phyloP scores from a whole-genome alignment of 2,888 invertebrate species.

The Penaeus monodon region DNA sequence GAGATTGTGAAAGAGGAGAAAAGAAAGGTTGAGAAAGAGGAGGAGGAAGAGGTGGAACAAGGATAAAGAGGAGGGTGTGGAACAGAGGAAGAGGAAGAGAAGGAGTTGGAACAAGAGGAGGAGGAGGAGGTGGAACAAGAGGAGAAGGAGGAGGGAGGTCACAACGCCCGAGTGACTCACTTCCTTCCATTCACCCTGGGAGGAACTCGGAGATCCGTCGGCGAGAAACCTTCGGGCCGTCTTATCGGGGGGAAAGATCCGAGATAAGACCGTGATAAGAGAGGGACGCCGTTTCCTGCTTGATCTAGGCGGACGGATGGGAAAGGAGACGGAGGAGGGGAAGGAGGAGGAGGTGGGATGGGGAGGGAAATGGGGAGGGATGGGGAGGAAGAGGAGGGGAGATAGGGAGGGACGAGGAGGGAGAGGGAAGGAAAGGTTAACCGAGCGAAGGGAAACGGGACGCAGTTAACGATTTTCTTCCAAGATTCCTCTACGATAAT shows the following conservation, averaged over 20 bases:
- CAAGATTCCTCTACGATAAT: too few relatives aligned
- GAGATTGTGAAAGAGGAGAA: neutral
- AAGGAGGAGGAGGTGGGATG: neutral
- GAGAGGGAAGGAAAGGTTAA: constrained; percentile 4
- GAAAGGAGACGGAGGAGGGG: neutral
- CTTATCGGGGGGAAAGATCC: too few relatives aligned
- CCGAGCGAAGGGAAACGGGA: neutral
- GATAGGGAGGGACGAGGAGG: constrained; percentile 4
- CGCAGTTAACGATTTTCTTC: too few relatives aligned
- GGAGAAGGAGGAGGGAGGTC: too few relatives aligned
- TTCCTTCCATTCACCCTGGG: too few relatives aligned
- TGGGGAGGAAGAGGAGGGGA: neutral
- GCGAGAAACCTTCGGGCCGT: too few relatives aligned
- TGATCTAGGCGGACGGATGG: neutral
- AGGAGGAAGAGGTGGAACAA: too few relatives aligned
- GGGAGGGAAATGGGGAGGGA: constrained; percentile 1
- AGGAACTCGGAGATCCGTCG: too few relatives aligned
- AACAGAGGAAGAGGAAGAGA: neutral
- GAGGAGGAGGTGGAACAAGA: neutral
- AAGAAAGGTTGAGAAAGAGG: neutral
- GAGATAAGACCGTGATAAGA: neutral
- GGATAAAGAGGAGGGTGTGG: too few relatives aligned
- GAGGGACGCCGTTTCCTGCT: neutral
- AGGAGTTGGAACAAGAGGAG: neutral
- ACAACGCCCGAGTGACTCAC: too few relatives aligned